Percentiles rank a stretch among this genome's conserved stretches.
These are phyloP conservation scores for Nannobrachium achirus DNA, from an alignment of 2,113 vertebrate species.

Conservation along the genomic window DNA sequence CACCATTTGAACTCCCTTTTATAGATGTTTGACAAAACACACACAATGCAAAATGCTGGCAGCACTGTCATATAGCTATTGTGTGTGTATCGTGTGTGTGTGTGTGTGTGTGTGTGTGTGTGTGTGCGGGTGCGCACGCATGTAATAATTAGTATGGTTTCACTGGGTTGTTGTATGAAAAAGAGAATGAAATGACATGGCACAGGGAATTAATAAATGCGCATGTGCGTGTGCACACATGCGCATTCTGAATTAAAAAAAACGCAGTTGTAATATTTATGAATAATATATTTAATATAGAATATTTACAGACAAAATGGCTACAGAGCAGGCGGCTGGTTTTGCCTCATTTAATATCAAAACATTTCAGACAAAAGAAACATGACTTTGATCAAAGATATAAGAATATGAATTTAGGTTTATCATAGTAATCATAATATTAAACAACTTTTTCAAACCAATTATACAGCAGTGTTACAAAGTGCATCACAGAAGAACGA, in stretches of 20 bases:
- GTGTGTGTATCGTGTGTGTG: slow-evolving; percentile 50
- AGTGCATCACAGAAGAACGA: too few relatives aligned
- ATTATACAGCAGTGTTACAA: too few relatives aligned
- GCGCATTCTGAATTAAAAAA: not conserved
- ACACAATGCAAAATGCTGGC: slow-evolving; percentile 78
- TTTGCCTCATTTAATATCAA: too few relatives aligned
- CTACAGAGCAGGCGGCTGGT: too few relatives aligned
- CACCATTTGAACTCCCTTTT: slow-evolving; percentile 66
- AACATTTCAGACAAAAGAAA: too few relatives aligned
- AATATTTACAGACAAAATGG: too few relatives aligned
- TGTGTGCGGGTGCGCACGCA: slow-evolving; percentile 17
- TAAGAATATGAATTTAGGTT: slow-evolving; percentile 14
- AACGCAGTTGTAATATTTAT: too few relatives aligned
- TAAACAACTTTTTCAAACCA: not conserved
- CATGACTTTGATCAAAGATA: not conserved
- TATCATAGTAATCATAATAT: slow-evolving; percentile 9
- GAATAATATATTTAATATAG: not conserved
- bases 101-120: slow-evolving; percentile 27
- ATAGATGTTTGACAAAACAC: slow-evolving; percentile 75
- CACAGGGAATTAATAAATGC: not conserved
- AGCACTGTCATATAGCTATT: slow-evolving; percentile 65
- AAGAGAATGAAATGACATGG: not conserved
- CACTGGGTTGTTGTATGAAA: too few relatives aligned
- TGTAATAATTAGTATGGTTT: not conserved
- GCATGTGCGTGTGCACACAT: not conserved